Percentiles rank a stretch among this genome's conserved stretches.
phyloP scores from a whole-genome alignment of 2,113 vertebrate species.

The Pelecanoides urinatrix region DNA sequence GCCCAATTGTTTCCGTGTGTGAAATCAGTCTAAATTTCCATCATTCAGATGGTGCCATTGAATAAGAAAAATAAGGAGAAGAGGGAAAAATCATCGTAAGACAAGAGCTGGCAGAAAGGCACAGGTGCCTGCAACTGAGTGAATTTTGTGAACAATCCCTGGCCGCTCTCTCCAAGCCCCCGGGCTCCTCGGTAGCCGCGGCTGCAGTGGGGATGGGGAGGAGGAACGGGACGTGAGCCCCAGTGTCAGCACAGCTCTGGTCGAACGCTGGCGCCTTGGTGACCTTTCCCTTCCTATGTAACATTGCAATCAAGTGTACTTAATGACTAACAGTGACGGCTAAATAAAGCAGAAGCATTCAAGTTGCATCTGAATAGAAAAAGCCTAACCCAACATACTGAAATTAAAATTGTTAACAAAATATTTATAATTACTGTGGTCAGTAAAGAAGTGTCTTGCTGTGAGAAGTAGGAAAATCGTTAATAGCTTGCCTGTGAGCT shows the following conservation, averaged over 20 bases:
- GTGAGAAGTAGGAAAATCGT: not conserved
- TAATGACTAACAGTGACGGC: not conserved
- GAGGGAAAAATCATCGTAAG: not conserved
- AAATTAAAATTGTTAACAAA: constrained; percentile 22
- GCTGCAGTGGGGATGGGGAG: not conserved
- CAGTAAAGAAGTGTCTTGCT: not conserved
- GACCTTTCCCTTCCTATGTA: not conserved
- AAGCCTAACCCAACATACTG: not conserved
- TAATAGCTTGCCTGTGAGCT: not conserved
- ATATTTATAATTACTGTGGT: not conserved
- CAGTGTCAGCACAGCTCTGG: not conserved
- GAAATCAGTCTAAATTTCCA: not conserved
- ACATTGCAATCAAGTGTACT: not conserved
- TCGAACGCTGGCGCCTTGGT: rapidly evolving
- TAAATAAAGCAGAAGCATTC: not conserved
- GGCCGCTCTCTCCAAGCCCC: not conserved
- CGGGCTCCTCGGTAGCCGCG: not conserved
- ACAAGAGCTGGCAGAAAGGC: not conserved
- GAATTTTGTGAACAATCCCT: not conserved
- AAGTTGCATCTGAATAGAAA: not conserved
- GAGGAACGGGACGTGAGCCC: not conserved
- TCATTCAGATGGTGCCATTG: not conserved
- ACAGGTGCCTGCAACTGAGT: not conserved
- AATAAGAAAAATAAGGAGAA: not conserved
- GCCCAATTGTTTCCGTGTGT: not conserved